Conservation (phyloP, 2,113 vertebrate species). For the Setophaga petechia region DNA sequence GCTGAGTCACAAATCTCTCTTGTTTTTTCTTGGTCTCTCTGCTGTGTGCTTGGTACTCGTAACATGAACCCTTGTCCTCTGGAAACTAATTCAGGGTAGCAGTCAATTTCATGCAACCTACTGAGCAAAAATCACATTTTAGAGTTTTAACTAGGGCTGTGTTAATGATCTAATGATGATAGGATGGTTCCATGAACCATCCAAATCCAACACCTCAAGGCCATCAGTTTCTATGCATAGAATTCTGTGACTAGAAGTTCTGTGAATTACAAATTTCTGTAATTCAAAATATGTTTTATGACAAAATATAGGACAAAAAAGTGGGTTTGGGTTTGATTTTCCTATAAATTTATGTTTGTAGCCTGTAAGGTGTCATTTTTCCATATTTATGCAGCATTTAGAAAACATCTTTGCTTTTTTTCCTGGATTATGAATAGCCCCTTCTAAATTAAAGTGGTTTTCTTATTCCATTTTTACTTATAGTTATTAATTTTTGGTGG, state of each 20-base stretch:
- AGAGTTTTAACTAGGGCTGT: not conserved
- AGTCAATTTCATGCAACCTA: not conserved
- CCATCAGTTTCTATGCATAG: not conserved
- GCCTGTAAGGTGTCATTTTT: not conserved
- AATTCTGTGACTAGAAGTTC: not conserved
- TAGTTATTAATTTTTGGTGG: not conserved
- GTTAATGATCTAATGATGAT: not conserved
- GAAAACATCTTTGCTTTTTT: not conserved
- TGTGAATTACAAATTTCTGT: not conserved
- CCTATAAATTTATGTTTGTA: not conserved
- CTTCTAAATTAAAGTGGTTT: not conserved
- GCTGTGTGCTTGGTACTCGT: not conserved
- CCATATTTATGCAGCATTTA: not conserved
- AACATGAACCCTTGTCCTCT: not conserved
- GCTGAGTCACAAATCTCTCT: not conserved
- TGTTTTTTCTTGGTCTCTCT: not conserved
- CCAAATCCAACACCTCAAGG: not conserved
- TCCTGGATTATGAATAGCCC: not conserved
- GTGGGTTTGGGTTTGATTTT: not conserved
- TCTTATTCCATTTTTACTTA: not conserved
- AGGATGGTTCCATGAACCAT: not conserved
- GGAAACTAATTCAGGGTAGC: not conserved
- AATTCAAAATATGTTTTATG: not conserved
- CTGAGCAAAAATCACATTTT: not conserved
- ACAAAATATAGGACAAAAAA: not conserved